Evolutionary conservation across 1,140 invertebrate species (phyloP).

Genomic region (Pantala flavescens): DNA sequence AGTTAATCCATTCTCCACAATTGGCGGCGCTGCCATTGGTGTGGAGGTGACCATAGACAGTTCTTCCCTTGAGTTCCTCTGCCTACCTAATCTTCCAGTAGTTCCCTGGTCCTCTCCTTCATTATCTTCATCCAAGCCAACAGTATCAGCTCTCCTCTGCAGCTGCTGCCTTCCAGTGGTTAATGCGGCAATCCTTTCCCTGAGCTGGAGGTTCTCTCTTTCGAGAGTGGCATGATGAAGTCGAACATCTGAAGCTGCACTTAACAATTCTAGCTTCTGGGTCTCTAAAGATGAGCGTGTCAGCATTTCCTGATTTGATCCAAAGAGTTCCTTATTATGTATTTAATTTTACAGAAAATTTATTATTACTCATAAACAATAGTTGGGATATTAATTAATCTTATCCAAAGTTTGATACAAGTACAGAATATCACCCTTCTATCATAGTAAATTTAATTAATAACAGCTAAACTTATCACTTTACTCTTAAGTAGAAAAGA

Average conservation of each 20-base stretch:
- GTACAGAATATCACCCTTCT: too few relatives aligned
- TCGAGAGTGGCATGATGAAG: slow-evolving; percentile 71
- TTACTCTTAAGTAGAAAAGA: too few relatives aligned
- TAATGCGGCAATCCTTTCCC: slow-evolving; percentile 33
- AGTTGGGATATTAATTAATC: slow-evolving; percentile 12
- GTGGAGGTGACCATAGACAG: not conserved
- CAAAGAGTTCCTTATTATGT: slow-evolving; percentile 11
- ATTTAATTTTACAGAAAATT: slow-evolving; percentile 16
- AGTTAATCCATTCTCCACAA: not conserved
- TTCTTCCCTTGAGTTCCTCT: not conserved
- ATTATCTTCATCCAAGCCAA: not conserved
- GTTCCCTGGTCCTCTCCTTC: not conserved
- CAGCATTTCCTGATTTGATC: slow-evolving; percentile 60
- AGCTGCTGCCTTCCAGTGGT: not conserved
- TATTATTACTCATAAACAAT: slow-evolving; percentile 20
- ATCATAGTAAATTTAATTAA: too few relatives aligned
- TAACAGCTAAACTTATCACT: too few relatives aligned
- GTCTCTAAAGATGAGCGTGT: slow-evolving; percentile 79
- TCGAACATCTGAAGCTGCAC: slow-evolving; percentile 80
- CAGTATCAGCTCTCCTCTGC: not conserved
- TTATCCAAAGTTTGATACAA: not conserved
- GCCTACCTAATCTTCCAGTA: not conserved
- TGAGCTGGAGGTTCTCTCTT: slow-evolving; percentile 65
- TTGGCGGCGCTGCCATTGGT: not conserved
- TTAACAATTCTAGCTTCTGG: slow-evolving; percentile 84